Evolutionary conservation across 2,113 vertebrate genomes (phyloP).

Genomic region (Cyprinus carpio): DNA sequence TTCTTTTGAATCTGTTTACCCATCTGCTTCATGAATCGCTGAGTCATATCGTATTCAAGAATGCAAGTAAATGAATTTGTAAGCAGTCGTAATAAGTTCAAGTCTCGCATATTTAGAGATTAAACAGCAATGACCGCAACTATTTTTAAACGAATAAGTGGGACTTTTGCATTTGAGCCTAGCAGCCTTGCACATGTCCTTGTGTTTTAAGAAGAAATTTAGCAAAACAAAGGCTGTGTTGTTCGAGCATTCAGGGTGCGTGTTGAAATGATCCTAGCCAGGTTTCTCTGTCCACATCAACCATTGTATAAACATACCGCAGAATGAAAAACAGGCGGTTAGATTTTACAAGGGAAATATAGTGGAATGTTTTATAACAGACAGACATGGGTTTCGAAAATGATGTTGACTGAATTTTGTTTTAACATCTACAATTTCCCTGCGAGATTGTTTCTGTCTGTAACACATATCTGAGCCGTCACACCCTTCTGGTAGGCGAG

Average conservation of each 20-base stretch:
- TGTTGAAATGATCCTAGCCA: slow-evolving; percentile 45
- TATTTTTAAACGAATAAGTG: slow-evolving; percentile 32
- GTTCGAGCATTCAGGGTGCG: slow-evolving; percentile 36
- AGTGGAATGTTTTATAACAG: slow-evolving; percentile 47
- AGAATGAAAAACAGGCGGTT: slow-evolving; percentile 55
- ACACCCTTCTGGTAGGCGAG: slow-evolving; percentile 42
- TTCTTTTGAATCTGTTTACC: neutral
- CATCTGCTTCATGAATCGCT: slow-evolving; percentile 22
- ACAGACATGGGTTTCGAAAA: slow-evolving; percentile 40
- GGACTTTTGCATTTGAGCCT: neutral
- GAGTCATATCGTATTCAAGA: neutral
- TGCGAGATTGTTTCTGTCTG: slow-evolving; percentile 17
- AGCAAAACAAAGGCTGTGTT: slow-evolving; percentile 44
- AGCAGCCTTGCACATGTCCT: neutral
- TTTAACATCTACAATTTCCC: slow-evolving; percentile 42
- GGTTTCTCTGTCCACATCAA: slow-evolving; percentile 51
- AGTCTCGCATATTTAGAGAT: neutral
- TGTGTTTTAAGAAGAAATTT: slow-evolving; percentile 33
- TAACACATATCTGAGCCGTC: slow-evolving; percentile 3
- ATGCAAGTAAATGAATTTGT: slow-evolving; percentile 14
- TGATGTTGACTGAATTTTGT: slow-evolving; percentile 41
- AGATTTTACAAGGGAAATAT: slow-evolving; percentile 46
- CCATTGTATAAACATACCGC: slow-evolving; percentile 54
- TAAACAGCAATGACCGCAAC: neutral
- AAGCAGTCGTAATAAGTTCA: neutral